Evolutionary conservation across 1,140 invertebrate genomes (phyloP).

Genomic region (Eurytemora carolleeae): DNA sequence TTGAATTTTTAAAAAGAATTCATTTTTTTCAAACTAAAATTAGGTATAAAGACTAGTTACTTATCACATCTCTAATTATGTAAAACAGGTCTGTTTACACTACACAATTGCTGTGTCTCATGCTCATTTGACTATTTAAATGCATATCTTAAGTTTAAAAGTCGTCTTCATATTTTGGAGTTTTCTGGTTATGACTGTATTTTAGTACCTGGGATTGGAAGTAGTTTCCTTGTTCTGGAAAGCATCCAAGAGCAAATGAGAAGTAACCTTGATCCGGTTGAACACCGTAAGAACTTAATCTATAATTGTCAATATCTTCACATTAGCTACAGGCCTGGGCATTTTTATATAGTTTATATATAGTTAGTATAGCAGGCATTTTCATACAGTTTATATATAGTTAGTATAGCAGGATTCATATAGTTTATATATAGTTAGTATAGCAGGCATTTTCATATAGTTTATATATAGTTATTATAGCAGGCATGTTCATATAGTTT

Average conservation of each 20-base stretch:
- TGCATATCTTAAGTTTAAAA: too few species aligned
- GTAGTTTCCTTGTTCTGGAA: background rate
- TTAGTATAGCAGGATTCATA: background rate
- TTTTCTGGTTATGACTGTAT: too few species aligned
- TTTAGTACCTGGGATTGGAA: background rate
- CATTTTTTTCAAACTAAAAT: background rate
- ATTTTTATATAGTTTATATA: background rate
- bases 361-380: background rate
- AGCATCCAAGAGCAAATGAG: background rate
- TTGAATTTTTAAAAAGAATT: background rate
- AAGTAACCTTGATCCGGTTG: background rate
- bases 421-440: background rate
- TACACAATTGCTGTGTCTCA: too few species aligned
- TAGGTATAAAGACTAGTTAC: too few species aligned
- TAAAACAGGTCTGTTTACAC: too few species aligned
- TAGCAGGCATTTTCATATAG: background rate
- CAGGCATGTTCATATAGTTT: too few species aligned
- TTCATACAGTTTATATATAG: background rate
- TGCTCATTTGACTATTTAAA: background rate
- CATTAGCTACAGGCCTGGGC: background rate
- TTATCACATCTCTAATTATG: too few species aligned
- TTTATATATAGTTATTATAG: too few species aligned
- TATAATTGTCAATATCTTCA: background rate
- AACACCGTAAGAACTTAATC: background rate
- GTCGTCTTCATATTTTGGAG: too few species aligned